Percentiles rank a stretch among this genome's conserved stretches.
These are phyloP conservation scores for Nipponia nippon DNA, from an alignment of 2,113 vertebrate species.

Conservation along the genomic window DNA sequence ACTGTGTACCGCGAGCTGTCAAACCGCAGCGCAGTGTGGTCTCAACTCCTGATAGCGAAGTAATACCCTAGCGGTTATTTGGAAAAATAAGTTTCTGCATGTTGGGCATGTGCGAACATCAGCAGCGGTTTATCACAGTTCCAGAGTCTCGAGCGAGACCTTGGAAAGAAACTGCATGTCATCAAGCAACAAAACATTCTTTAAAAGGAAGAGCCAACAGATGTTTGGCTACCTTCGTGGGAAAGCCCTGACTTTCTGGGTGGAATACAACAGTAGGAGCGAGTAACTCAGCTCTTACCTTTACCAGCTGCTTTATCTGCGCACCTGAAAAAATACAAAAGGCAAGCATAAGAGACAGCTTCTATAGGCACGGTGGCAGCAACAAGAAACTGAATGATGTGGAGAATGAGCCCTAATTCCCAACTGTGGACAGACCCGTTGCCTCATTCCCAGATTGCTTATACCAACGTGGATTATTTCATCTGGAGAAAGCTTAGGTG, in stretches of 20 bases:
- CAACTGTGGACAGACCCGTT: rapidly evolving
- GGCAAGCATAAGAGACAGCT: background rate
- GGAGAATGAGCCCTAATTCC: background rate
- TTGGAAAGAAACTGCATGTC: background rate
- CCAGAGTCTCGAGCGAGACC: background rate
- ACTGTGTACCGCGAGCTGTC: background rate
- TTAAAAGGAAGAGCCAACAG: background rate
- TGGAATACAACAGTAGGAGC: background rate
- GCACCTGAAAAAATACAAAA: constrained; percentile 64
- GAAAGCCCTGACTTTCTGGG: background rate
- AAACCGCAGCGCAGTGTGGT: rapidly evolving
- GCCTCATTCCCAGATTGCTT: rapidly evolving
- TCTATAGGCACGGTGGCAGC: rapidly evolving
- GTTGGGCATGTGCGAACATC: rapidly evolving
- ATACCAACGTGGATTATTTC: background rate
- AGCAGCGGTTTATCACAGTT: background rate
- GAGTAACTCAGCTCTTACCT: constrained; percentile 68
- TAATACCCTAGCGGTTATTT: background rate
- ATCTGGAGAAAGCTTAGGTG: background rate
- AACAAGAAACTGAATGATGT: background rate
- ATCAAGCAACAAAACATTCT: background rate
- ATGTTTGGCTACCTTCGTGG: background rate
- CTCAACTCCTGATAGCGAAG: rapidly evolving
- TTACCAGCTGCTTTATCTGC: constrained; percentile 71
- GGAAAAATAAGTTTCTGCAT: background rate